Percentiles rank a stretch among this genome's conserved stretches.
Evolutionary conservation across 2,797 vertebrate genomes (phyloP).

Genomic region (Glyptemys insculpta): DNA sequence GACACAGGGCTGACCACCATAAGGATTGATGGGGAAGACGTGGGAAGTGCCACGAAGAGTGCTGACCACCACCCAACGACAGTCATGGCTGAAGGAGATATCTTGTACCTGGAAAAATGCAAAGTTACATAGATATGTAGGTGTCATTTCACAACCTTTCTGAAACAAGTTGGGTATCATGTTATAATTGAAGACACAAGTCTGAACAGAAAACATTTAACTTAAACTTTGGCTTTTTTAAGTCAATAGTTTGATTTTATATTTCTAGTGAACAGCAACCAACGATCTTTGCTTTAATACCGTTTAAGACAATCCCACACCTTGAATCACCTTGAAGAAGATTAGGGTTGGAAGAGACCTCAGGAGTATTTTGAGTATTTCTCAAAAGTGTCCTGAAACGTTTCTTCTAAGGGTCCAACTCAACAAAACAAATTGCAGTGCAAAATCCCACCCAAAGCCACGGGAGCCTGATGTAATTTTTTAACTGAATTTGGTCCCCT

Average conservation of each 20-base stretch:
- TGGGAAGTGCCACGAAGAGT: constrained; percentile 97
- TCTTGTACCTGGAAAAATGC: constrained; percentile 91
- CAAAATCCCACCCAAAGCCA: constrained; percentile 12
- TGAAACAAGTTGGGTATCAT: fast-evolving
- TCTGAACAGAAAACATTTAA: not conserved
- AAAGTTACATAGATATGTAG: fast-evolving
- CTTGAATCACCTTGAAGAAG: not conserved
- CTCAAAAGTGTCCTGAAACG: not conserved
- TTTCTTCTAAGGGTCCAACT: not conserved
- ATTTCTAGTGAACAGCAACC: not conserved
- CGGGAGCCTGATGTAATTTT: constrained; percentile 31
- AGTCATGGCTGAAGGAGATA: constrained; percentile 98
- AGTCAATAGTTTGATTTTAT: not conserved
- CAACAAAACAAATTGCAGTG: constrained; percentile 1
- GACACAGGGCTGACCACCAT: constrained; percentile 94
- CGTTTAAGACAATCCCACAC: not conserved
- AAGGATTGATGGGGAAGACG: constrained; percentile 96
- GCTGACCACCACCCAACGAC: constrained; percentile 97
- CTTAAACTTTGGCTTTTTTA: not conserved
- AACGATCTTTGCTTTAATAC: not conserved
- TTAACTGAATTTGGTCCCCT: constrained; percentile 41
- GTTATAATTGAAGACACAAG: not conserved
- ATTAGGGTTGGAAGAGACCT: no score
- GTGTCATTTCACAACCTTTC: fast-evolving
- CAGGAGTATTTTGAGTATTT: not conserved